phyloP scores from a whole-genome alignment of 2,888 invertebrate genomes.

The Nemotelus pantherinus region DNA sequence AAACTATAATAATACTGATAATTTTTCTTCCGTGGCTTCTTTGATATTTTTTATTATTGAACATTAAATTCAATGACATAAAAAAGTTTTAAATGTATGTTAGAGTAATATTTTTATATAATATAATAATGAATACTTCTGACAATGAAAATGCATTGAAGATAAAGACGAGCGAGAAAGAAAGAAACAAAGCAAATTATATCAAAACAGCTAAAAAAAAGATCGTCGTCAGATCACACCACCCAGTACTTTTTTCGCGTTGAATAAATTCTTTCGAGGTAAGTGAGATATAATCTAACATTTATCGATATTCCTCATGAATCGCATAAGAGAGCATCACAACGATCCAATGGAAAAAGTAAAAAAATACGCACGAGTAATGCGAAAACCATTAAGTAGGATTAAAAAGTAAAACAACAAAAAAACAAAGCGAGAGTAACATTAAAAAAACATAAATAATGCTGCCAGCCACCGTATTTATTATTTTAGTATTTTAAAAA shows the following conservation, averaged over 20 bases:
- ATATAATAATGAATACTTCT: background rate
- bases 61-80: conserved; percentile 1
- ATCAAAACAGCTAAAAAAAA: too few relatives aligned
- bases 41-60: conserved; percentile 36
- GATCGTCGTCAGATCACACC: too few relatives aligned
- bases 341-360: background rate
- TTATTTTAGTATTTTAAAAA: conserved; percentile 24
- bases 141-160: too few relatives aligned
- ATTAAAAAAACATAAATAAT: conserved; percentile 33
- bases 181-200: too few relatives aligned
- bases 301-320: too few relatives aligned
- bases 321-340: conserved; percentile 6
- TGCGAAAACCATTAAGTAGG: background rate
- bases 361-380: background rate
- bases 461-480: conserved; percentile 44
- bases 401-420: conserved; percentile 10
- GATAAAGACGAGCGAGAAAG: too few relatives aligned
- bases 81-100: conserved; percentile 33
- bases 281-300: too few relatives aligned
- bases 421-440: background rate
- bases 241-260: too few relatives aligned
- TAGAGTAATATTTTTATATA: conserved; percentile 42
- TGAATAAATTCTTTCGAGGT: too few relatives aligned
- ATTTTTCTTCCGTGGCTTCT: conserved; percentile 43
- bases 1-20: conserved; percentile 11